Evolutionary conservation across 1,140 invertebrate genomes (phyloP).

Genomic region (Drosophila micromelanica): DNA sequence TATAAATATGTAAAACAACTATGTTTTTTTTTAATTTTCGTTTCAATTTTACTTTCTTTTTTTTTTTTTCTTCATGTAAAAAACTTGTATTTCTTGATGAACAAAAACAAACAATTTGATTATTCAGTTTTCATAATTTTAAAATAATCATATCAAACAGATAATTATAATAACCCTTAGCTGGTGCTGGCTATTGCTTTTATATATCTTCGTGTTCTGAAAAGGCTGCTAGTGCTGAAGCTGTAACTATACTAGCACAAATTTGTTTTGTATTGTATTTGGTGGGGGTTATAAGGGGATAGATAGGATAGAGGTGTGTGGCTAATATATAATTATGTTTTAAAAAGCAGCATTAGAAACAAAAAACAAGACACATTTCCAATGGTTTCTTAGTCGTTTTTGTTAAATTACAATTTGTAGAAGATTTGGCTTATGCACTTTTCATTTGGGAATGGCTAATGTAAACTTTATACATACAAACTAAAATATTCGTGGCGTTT

Average conservation of each 20-base stretch:
- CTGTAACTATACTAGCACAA: conserved; percentile 27
- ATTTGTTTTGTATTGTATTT: neutral
- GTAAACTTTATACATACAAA: conserved; percentile 75
- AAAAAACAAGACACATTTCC: conserved; percentile 18
- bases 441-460: conserved; percentile 71
- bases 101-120: conserved; percentile 81
- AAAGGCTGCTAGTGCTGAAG: conserved; percentile 29
- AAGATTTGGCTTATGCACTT: conserved; percentile 22
- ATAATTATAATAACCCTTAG: conserved; percentile 68
- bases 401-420: conserved; percentile 21
- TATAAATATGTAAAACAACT: conserved; percentile 70
- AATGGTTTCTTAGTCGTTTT: conserved; percentile 15
- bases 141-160: conserved; percentile 81
- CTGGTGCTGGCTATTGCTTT: conserved; percentile 42
- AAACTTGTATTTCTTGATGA: conserved; percentile 81
- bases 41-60: conserved; percentile 59
- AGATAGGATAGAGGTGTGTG: neutral
- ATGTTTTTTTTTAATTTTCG: conserved; percentile 47
- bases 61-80: conserved; percentile 74
- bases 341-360: conserved; percentile 16
- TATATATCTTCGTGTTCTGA: conserved; percentile 9
- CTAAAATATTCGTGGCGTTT: conserved; percentile 74
- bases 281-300: neutral
- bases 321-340: conserved; percentile 9
- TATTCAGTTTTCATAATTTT: conserved; percentile 72